Evolutionary conservation across 2,113 vertebrate genomes (phyloP).

Genomic region (Cryptotis parvus): DNA sequence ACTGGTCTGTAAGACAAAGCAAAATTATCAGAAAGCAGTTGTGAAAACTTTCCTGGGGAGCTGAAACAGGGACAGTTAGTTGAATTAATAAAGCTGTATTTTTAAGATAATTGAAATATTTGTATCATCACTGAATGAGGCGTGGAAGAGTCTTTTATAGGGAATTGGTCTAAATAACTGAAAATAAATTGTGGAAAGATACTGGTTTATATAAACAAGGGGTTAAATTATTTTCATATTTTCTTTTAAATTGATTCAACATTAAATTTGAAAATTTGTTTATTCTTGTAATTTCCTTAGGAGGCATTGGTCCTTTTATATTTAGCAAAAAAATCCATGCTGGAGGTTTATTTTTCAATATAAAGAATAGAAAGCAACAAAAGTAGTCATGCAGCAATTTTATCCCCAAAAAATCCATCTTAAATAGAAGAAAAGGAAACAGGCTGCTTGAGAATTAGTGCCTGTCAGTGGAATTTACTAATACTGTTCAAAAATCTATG

Average conservation of each 20-base stretch:
- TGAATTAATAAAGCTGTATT: conserved; percentile 26
- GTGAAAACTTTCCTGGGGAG: background rate
- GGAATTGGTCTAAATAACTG: conserved; percentile 11
- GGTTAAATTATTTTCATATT: background rate
- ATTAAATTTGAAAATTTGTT: conserved; percentile 39
- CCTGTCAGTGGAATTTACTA: conserved; percentile 46
- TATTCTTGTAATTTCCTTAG: conserved; percentile 30
- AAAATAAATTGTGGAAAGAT: conserved; percentile 8
- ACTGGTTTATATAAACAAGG: background rate
- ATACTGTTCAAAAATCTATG: background rate
- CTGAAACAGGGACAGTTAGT: background rate
- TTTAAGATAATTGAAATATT: conserved; percentile 28
- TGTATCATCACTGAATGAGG: background rate
- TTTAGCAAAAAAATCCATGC: background rate
- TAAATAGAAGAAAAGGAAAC: conserved; percentile 75
- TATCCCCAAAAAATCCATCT: conserved; percentile 53
- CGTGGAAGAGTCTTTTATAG: background rate
- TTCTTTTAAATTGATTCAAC: conserved; percentile 19
- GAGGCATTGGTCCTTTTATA: conserved; percentile 28
- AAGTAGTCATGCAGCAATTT: conserved; percentile 57
- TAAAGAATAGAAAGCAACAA: background rate
- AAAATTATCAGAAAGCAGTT: conserved; percentile 56
- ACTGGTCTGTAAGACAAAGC: conserved; percentile 92
- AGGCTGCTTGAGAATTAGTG: conserved; percentile 59
- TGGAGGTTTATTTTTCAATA: conserved; percentile 40